Conservation (phyloP, 1,140 invertebrate species). For the silkworm (Bombyx mori) region ASM3026992v2 NC_085121.1:16901501-16902000, state of each 20-base stretch:
- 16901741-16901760: conserved; percentile 38
- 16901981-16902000: too few relatives aligned
- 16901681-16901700: background rate
- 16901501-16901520: too few relatives aligned
- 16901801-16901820: too few relatives aligned
- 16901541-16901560: conserved; percentile 1
- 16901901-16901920: too few relatives aligned
- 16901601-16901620: conserved; percentile 51
- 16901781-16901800: too few relatives aligned
- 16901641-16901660: conserved; percentile 38
- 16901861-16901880: too few relatives aligned
- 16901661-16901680: conserved; percentile 28
- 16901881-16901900: too few relatives aligned
- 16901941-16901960: too few relatives aligned
- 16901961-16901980: too few relatives aligned
- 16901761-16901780: conserved; percentile 14
- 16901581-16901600: conserved; percentile 53
- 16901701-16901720: conserved; percentile 28
- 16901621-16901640: conserved; percentile 35
- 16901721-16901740: conserved; percentile 42
- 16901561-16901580: background rate
- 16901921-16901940: too few relatives aligned
- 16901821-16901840: too few relatives aligned
- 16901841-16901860: too few relatives aligned
- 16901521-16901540: background rate